Evolutionary conservation across 2,113 vertebrate species (phyloP), one percentile per base, ranked within the genome.

Genomic region (Burhinus bistriatus): DNA sequence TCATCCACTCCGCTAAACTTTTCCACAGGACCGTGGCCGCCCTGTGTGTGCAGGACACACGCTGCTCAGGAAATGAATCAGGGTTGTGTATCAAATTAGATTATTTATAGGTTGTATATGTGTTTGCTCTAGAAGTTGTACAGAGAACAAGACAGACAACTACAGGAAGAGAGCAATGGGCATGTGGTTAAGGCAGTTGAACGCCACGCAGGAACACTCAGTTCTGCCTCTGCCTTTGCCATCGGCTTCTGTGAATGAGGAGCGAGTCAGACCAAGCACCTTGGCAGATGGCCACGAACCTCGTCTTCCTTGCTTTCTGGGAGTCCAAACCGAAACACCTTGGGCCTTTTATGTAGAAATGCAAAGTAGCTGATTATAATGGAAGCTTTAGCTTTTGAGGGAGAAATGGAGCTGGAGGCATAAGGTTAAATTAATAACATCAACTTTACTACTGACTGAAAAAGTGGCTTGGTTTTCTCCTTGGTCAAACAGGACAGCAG

Each of bases 171-270:
- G 59, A 83, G 91, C 14, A 3, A 88, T 73, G 78, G 84, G 78
- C 93, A 72, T 96, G 95, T 86, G 96, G 96, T 97, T 96, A 96
- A 89, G 95, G 91, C 96, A 97, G 96, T 95, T 97, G 93, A 91
- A 95, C 26, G 23, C 87, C 89, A 59, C 93, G 90, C 45, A 95
- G 91, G 69, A 95, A 91, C 68, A 20, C 83, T 94, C 84, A 40
- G 75, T 83, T 93, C 89, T 95, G 80, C 61, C 95, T 83, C 90
- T 62, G 76, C 88, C 88, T 78, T 81, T 2, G 2, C 81, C 91
- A 77, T 62, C 13, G 19, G 84, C 77, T 54, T 42, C 87, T 3
- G 5, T 32, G 70, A 78, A 45, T 6, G 18, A 69, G 58, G 81
- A 91, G 84, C 15, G 0, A 91, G 75, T 75, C 93, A 91, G 79